Conservation (phyloP, 1,140 invertebrate species). For the Anthonomus grandis region DNA sequence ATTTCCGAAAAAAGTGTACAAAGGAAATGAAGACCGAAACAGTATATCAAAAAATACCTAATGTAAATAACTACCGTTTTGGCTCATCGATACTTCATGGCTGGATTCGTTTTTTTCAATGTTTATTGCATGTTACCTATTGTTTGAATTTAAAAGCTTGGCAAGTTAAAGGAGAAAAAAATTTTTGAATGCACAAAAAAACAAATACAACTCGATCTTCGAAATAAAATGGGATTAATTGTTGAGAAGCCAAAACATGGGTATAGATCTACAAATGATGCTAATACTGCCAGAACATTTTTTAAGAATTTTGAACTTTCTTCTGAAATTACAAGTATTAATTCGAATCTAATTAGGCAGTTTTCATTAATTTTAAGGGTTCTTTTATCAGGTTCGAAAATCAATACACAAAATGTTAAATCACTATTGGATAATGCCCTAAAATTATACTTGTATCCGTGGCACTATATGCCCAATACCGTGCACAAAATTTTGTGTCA, state of each 20-base stretch:
- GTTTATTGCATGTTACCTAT: conserved; percentile 5
- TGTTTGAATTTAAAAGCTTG: not conserved
- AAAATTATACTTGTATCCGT: not conserved
- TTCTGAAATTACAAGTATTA: conserved; percentile 3
- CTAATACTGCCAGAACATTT: not conserved
- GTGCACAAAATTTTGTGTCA: not conserved
- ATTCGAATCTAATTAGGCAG: conserved; percentile 1
- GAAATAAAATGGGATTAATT: not conserved
- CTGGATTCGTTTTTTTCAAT: conserved; percentile 7
- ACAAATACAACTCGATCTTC: not conserved
- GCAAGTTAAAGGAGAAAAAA: no score
- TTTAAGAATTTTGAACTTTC: no score
- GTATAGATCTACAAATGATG: conserved; percentile 1
- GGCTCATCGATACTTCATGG: conserved; percentile 2
- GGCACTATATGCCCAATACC: conserved; percentile 6
- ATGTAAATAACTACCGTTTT: conserved; percentile 1
- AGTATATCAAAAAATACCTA: not conserved
- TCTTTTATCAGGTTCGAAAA: not conserved
- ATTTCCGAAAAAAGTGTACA: not conserved
- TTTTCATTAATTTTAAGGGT: no score
- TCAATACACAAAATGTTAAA: not conserved
- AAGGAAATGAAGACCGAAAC: not conserved
- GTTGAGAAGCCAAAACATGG: no score
- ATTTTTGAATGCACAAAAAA: no score
- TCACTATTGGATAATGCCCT: not conserved